Evolutionary conservation across 2,888 invertebrate species (phyloP).

Genomic region (Andricus curvator): DNA sequence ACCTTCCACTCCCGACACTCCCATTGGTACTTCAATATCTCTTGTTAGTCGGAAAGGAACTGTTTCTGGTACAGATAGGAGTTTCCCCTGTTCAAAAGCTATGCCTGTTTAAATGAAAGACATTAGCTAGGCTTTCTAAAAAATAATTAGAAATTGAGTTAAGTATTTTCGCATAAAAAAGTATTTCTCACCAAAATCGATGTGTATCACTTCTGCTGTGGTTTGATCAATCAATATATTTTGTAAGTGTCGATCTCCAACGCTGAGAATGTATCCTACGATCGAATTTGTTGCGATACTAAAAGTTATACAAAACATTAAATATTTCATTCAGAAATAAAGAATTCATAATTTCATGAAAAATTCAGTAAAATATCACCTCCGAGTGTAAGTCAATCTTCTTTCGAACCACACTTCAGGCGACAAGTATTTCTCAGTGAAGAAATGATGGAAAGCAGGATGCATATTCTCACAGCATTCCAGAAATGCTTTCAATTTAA

Average conservation of each 20-base stretch:
- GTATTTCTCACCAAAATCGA: constrained; percentile 89
- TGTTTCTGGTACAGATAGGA: constrained; percentile 93
- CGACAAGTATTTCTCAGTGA: constrained; percentile 89
- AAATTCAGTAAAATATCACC: constrained; percentile 75
- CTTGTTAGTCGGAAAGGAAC: constrained; percentile 96
- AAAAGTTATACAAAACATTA: constrained; percentile 50
- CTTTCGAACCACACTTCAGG: constrained; percentile 93
- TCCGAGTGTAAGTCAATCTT: constrained; percentile 90
- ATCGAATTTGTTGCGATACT: constrained; percentile 91
- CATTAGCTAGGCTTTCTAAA: background rate
- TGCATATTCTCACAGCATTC: constrained; percentile 84
- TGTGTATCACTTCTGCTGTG: constrained; percentile 95
- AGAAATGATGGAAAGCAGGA: constrained; percentile 94
- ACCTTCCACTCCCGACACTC: constrained; percentile 93
- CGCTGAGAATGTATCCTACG: constrained; percentile 95
- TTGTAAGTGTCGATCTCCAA: constrained; percentile 94
- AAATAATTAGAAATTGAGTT: background rate
- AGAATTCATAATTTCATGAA: background rate
- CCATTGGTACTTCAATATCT: constrained; percentile 95
- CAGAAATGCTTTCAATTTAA: constrained; percentile 81
- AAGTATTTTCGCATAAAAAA: constrained; percentile 21
- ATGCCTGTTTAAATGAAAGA: constrained; percentile 83
- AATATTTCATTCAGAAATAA: constrained; percentile 25
- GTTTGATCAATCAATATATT: constrained; percentile 94
- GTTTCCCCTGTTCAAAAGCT: constrained; percentile 95